Percentiles rank a stretch among this genome's conserved stretches.
Evolutionary conservation across 1,140 invertebrate species (phyloP).

Genomic region (Mercenaria mercenaria): DNA sequence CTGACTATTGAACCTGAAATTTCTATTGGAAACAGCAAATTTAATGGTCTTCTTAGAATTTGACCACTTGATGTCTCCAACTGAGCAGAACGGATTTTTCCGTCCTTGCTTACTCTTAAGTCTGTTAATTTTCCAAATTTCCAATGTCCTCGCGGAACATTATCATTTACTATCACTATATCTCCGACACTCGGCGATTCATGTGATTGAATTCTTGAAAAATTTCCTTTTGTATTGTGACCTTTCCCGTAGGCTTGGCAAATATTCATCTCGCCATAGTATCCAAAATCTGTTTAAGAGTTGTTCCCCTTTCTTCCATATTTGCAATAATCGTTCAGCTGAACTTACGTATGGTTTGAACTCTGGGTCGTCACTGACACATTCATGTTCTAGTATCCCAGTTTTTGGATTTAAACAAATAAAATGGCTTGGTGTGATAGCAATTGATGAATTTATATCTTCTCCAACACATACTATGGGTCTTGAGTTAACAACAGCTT

Average conservation of each 20-base stretch:
- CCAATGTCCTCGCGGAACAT: conserved; percentile 28
- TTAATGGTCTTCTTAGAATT: neutral
- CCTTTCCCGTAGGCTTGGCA: conserved; percentile 40
- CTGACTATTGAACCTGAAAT: neutral
- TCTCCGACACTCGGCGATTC: neutral
- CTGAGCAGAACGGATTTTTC: neutral
- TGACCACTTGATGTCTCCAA: neutral
- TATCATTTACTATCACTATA: conserved; percentile 31
- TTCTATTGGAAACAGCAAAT: conserved; percentile 23
- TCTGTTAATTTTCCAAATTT: conserved; percentile 23
- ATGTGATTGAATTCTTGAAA: neutral
- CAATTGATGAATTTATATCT: conserved; percentile 30
- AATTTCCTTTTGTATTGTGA: neutral
- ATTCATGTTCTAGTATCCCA: neutral
- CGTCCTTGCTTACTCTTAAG: neutral
- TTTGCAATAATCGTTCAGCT: conserved; percentile 10
- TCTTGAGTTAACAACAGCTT: conserved; percentile 26
- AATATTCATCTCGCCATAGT: conserved; percentile 56
- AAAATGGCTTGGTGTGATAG: conserved; percentile 34
- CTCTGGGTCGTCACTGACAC: neutral
- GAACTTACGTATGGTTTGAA: conserved; percentile 15
- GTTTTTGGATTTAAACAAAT: conserved; percentile 31
- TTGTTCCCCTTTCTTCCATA: conserved; percentile 59
- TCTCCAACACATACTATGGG: conserved; percentile 34
- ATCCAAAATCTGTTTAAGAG: conserved; percentile 34